Evolutionary conservation across 2,797 vertebrate species (phyloP).

Genomic region (Amazona finschi): DNA sequence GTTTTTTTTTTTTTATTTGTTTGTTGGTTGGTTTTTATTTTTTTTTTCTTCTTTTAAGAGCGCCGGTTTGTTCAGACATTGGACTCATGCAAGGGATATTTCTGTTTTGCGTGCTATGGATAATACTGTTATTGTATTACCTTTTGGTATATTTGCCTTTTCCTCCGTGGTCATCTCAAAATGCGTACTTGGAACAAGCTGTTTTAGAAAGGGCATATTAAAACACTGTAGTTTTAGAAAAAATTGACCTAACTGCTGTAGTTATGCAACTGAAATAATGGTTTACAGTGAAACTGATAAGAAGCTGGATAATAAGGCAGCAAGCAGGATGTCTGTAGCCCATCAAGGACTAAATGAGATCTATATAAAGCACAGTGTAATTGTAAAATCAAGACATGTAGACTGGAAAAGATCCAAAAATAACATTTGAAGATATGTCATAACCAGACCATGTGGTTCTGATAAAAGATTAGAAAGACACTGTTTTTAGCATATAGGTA

Average conservation of each 20-base stretch:
- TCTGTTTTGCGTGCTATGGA: not conserved
- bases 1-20: not conserved
- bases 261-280: not conserved
- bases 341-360: conserved; percentile 40
- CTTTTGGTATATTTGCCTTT: not conserved
- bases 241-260: not conserved
- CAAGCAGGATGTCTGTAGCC: conserved; percentile 57
- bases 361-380: conserved; percentile 49
- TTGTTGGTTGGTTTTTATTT: not conserved
- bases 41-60: not conserved
- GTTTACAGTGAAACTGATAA: conserved; percentile 8
- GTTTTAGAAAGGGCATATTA: not conserved
- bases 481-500: not conserved
- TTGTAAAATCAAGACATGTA: not conserved
- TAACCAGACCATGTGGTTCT: conserved; percentile 5
- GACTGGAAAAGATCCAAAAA: conserved; percentile 26
- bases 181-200: not conserved
- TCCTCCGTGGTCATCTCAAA: not conserved
- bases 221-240: not conserved
- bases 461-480: not conserved
- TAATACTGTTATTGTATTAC: not conserved
- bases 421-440: conserved; percentile 23
- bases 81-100: not conserved
- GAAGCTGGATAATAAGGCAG: not conserved
- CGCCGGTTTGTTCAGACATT: not conserved